A percentile compares a stretch with the other conserved stretches of the same genome.
These are phyloP conservation scores for Standfussiana lucernea DNA, from an alignment of 2,888 invertebrate species.

Conservation along the genomic window DNA sequence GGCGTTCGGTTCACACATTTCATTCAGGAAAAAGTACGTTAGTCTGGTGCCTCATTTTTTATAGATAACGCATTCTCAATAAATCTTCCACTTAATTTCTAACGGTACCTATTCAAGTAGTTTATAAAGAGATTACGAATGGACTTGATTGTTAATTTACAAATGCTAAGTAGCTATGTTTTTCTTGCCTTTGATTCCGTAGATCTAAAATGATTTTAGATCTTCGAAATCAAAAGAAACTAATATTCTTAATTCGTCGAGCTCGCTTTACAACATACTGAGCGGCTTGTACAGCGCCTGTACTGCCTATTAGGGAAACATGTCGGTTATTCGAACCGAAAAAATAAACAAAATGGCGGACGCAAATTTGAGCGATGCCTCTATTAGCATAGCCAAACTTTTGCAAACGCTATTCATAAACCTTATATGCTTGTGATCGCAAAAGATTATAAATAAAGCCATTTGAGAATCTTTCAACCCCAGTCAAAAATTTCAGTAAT, in stretches of 20 bases:
- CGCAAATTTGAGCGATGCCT: conserved; percentile 50
- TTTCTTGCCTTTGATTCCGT: not conserved
- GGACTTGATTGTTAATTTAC: not conserved
- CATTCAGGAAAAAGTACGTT: conserved; percentile 49
- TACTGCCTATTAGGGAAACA: conserved; percentile 16
- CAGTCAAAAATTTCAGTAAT: not conserved
- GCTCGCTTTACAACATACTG: not conserved
- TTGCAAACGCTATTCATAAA: conserved; percentile 27
- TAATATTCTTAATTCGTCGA: not conserved
- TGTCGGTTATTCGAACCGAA: conserved; percentile 32
- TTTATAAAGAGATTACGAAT: conserved; percentile 12
- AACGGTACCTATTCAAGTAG: conserved; percentile 42
- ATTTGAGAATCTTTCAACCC: conserved; percentile 21
- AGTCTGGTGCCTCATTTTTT: conserved; percentile 61
- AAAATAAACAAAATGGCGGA: conserved; percentile 64
- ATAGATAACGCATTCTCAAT: conserved; percentile 67
- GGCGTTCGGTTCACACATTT: conserved; percentile 58
- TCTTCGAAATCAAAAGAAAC: not conserved
- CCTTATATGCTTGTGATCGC: not conserved
- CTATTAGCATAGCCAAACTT: conserved; percentile 34
- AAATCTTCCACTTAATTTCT: conserved; percentile 63
- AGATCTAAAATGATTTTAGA: not conserved
- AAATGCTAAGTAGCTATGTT: not conserved
- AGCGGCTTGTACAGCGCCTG: not conserved
- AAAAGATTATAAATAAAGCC: not conserved